phyloP scores from a whole-genome alignment of 1,140 invertebrate species.

The Panagrolaimus sp. region DNA sequence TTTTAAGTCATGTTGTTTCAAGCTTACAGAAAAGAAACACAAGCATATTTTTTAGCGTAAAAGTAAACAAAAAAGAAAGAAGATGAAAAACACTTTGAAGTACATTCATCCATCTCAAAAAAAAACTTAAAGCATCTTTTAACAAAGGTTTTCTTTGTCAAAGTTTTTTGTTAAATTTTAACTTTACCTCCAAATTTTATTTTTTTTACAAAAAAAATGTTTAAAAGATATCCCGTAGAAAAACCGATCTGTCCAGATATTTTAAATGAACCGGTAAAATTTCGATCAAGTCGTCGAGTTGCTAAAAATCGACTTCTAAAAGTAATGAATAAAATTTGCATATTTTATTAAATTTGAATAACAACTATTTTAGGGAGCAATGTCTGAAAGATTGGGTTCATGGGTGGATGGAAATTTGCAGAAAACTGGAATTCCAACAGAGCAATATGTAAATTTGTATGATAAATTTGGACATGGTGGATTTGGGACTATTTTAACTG shows the following conservation, averaged over 20 bases:
- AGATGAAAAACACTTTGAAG: no score
- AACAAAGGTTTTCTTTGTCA: no score
- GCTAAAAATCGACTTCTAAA: constrained; percentile 27
- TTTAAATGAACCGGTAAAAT: not conserved
- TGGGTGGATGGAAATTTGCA: not conserved
- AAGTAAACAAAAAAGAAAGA: no score
- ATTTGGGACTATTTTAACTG: constrained; percentile 32
- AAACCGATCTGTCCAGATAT: not conserved
- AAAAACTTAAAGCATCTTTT: no score
- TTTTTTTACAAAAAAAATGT: not conserved
- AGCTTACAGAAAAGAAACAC: no score
- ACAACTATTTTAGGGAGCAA: constrained; percentile 19
- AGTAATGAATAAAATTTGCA: not conserved
- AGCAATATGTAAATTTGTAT: constrained; percentile 29
- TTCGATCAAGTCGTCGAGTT: not conserved
- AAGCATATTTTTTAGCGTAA: no score
- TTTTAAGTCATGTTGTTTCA: no score
- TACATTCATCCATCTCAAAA: no score
- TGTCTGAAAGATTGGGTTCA: constrained; percentile 20
- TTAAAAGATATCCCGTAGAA: not conserved
- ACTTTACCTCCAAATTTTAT: no score
- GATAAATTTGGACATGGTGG: constrained; percentile 35
- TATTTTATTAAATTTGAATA: not conserved
- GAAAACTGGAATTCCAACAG: constrained; percentile 23
- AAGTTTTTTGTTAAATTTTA: no score